These are phyloP conservation scores for Balaeniceps rex DNA, from an alignment of 2,113 vertebrate species.

Conservation along the genomic window DNA sequence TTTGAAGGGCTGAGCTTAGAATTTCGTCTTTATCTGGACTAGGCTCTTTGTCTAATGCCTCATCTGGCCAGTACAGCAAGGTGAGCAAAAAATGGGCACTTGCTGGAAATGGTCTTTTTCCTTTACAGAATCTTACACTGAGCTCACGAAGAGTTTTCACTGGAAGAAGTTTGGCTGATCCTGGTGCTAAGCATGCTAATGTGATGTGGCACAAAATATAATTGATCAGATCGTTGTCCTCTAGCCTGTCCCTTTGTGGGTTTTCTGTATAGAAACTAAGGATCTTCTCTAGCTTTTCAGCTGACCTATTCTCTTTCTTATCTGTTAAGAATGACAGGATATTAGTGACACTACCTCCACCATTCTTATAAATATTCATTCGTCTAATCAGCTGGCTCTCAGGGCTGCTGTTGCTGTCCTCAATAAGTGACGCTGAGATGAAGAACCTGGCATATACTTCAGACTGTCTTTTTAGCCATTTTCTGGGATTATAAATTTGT, in stretches of 20 bases:
- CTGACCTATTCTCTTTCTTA: constrained; percentile 30
- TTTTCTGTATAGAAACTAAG: constrained; percentile 69
- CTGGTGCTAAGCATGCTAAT: constrained; percentile 67
- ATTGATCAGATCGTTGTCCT: constrained; percentile 72
- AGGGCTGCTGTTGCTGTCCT: neutral
- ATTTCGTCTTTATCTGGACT: constrained; percentile 71
- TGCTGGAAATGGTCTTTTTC: constrained; percentile 47
- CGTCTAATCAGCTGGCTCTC: constrained; percentile 49
- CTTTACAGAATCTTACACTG: constrained; percentile 60
- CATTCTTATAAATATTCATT: constrained; percentile 73
- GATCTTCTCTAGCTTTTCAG: constrained; percentile 63
- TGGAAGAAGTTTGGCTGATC: constrained; percentile 44
- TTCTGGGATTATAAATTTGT: constrained; percentile 68
- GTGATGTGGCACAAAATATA: constrained; percentile 74
- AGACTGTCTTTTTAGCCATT: constrained; percentile 72
- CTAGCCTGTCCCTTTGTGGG: constrained; percentile 38
- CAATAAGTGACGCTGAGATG: neutral
- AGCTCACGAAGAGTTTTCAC: constrained; percentile 65
- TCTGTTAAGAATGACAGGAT: constrained; percentile 74
- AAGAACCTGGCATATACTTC: constrained; percentile 73
- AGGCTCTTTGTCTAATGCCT: constrained; percentile 50
- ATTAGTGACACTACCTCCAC: constrained; percentile 78
- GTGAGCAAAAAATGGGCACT: constrained; percentile 75
- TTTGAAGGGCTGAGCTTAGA: constrained; percentile 70
- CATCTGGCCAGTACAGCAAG: constrained; percentile 83